Conservation (phyloP, 1,140 invertebrate species). For the Idris sp. region DNA sequence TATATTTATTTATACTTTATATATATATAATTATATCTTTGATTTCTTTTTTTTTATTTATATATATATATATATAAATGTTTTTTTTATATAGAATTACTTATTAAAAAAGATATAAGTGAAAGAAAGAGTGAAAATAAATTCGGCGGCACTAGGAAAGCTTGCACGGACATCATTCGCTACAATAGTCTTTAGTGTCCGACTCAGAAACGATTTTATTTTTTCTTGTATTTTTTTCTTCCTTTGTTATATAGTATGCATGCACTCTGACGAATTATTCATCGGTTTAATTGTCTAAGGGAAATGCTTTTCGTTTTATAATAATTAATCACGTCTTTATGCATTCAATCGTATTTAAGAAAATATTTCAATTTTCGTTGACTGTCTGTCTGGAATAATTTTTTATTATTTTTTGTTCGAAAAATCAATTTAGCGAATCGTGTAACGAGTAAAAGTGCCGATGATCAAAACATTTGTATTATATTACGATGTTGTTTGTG, state of each 20-base stretch:
- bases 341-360: slow-evolving; percentile 36
- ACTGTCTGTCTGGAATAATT: too few relatives aligned
- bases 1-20: slow-evolving; percentile 32
- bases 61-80: slow-evolving; percentile 32
- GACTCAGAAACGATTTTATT: slow-evolving; percentile 38
- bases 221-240: slow-evolving; percentile 38
- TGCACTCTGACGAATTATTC: slow-evolving; percentile 68
- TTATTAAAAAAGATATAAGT: slow-evolving; percentile 36
- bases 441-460: slow-evolving; percentile 8
- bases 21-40: slow-evolving; percentile 28
- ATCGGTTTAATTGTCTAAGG: slow-evolving; percentile 67
- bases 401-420: too few relatives aligned
- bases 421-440: slow-evolving; percentile 16
- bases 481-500: slow-evolving; percentile 5
- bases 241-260: slow-evolving; percentile 43
- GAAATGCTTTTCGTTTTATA: slow-evolving; percentile 42
- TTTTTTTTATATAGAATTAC: slow-evolving; percentile 33
- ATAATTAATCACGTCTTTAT: slow-evolving; percentile 39
- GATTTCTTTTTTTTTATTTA: too few relatives aligned
- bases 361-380: too few relatives aligned
- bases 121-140: slow-evolving; percentile 49
- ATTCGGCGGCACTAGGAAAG: slow-evolving; percentile 76
- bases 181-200: slow-evolving; percentile 65
- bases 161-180: slow-evolving; percentile 77
- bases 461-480: slow-evolving; percentile 9